These are phyloP conservation scores for Dinocampus coccinellae DNA, from an alignment of 2,888 invertebrate genomes.

Conservation along the genomic window DNA sequence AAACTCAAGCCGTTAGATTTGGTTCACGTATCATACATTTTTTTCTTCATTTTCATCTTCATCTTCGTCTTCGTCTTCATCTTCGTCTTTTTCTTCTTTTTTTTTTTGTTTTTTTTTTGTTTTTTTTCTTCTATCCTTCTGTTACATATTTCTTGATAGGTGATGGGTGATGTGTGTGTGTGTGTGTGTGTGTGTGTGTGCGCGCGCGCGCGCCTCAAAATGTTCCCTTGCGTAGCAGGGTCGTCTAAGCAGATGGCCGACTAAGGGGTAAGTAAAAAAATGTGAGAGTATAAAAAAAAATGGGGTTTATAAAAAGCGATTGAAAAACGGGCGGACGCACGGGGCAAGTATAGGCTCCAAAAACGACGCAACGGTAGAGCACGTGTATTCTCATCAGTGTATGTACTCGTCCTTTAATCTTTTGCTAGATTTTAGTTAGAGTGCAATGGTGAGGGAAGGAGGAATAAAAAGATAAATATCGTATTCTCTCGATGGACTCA, in stretches of 20 bases:
- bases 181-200: no score
- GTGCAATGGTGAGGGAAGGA: constrained; percentile 39
- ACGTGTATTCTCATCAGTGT: constrained; percentile 58
- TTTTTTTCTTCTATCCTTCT: constrained; percentile 40
- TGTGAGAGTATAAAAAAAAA: constrained; percentile 41
- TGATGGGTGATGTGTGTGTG: constrained; percentile 45
- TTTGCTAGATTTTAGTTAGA: constrained; percentile 25
- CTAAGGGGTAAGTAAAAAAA: constrained; percentile 69
- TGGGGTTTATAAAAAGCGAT: constrained; percentile 65
- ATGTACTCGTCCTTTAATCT: constrained; percentile 30
- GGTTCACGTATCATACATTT: constrained; percentile 47
- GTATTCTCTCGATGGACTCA: constrained; percentile 45
- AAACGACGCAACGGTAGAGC: constrained; percentile 52
- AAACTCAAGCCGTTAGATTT: constrained; percentile 61
- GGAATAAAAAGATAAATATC: constrained; percentile 42
- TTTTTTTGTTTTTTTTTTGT: constrained; percentile 18
- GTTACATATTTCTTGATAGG: constrained; percentile 26
- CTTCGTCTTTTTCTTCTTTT: constrained; percentile 40
- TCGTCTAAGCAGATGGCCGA: constrained; percentile 70
- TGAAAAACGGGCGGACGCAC: constrained; percentile 56
- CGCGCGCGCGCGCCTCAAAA: constrained; percentile 59
- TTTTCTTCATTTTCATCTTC: constrained; percentile 40
- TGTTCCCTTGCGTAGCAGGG: constrained; percentile 67
- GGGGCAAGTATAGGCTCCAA: constrained; percentile 48
- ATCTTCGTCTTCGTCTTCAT: constrained; percentile 40